A percentile compares a stretch with the other conserved stretches of the same genome.
These are phyloP conservation scores for Petromus typicus DNA, from an alignment of 2,113 vertebrate species.

Conservation along the genomic window DNA sequence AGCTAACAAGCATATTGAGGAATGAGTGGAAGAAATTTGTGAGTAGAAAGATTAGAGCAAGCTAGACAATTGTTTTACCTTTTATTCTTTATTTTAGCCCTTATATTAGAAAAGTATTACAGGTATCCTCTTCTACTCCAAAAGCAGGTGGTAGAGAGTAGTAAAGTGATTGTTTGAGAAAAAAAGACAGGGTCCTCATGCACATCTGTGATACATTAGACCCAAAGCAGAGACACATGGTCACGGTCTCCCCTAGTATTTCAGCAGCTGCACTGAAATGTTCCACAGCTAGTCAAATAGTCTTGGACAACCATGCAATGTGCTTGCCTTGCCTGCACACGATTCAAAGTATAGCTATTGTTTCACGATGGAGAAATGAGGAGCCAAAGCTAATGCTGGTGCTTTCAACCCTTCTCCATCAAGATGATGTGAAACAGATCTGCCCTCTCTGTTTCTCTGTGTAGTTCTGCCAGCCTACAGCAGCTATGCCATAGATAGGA, in stretches of 20 bases:
- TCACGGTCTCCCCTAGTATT: neutral
- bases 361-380: constrained; percentile 66
- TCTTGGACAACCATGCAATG: constrained; percentile 24
- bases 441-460: constrained; percentile 20
- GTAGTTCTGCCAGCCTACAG: constrained; percentile 33
- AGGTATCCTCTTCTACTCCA: neutral
- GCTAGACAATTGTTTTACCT: neutral
- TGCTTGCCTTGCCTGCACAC: constrained; percentile 45
- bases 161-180: neutral
- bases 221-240: neutral
- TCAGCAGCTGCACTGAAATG: constrained; percentile 58
- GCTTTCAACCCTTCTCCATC: constrained; percentile 67
- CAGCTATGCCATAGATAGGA: constrained; percentile 34
- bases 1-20: neutral
- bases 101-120: neutral
- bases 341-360: constrained; percentile 55
- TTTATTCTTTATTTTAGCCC: neutral
- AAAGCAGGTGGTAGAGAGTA: neutral
- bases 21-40: neutral
- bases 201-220: constrained; percentile 25
- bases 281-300: constrained; percentile 58
- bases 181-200: neutral
- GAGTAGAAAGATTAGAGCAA: neutral
- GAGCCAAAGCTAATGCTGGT: constrained; percentile 33
- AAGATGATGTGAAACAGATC: constrained; percentile 73